Conservation (phyloP, 1,140 invertebrate genomes). For the Zaprionus kolodkinae region DNA sequence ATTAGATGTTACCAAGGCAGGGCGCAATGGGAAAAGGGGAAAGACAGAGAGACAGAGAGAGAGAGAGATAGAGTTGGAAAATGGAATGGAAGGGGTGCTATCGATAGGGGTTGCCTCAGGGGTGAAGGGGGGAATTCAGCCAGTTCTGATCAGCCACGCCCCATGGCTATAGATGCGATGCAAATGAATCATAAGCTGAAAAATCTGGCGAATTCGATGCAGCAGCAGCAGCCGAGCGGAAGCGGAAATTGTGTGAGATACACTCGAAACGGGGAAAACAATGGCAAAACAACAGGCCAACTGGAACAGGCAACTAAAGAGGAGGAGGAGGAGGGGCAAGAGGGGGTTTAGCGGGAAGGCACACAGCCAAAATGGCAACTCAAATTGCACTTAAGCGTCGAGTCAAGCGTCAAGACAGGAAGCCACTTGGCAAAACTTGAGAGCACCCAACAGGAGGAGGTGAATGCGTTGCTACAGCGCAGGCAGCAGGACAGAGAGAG, state of each 20-base stretch:
- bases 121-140: neutral
- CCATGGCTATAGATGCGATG: neutral
- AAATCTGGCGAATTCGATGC: constrained; percentile 46
- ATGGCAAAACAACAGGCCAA: constrained; percentile 26
- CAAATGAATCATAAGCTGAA: constrained; percentile 42
- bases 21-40: constrained; percentile 6
- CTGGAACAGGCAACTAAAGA: neutral
- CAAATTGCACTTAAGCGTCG: constrained; percentile 80
- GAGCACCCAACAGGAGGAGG: constrained; percentile 34
- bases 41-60: neutral
- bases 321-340: neutral
- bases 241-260: constrained; percentile 73
- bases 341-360: neutral
- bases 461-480: neutral
- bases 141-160: constrained; percentile 43
- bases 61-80: neutral
- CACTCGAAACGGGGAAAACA: constrained; percentile 59
- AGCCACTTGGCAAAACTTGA: constrained; percentile 73
- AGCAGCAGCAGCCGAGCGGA: constrained; percentile 48
- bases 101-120: neutral
- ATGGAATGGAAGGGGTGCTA: constrained; percentile 22
- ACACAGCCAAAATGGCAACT: constrained; percentile 74
- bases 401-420: constrained; percentile 79
- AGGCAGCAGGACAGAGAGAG: constrained; percentile 6
- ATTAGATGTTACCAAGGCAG: constrained; percentile 69